phyloP scores from a whole-genome alignment of 2,113 vertebrate species.

The Tor tambroides region DNA sequence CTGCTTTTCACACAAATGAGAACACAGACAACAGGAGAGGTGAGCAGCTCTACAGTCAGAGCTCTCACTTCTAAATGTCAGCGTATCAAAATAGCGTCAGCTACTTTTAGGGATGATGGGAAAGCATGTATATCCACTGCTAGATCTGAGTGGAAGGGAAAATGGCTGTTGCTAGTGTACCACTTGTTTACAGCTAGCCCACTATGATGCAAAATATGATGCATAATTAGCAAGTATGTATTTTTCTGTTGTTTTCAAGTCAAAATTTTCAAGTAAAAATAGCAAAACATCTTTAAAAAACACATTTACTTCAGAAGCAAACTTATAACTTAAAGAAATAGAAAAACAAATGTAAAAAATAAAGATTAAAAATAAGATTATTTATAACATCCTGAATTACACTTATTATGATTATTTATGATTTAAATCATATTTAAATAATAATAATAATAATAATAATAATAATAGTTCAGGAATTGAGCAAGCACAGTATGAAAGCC shows the following conservation, averaged over 20 bases:
- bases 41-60: conserved; percentile 44
- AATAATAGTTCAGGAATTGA: conserved; percentile 15
- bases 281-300: not conserved
- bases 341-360: not conserved
- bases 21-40: conserved; percentile 45
- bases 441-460: no score
- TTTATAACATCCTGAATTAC: no score
- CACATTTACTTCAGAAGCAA: not conserved
- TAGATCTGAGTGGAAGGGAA: conserved; percentile 46
- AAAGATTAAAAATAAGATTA: not conserved
- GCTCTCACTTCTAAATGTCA: conserved; percentile 56
- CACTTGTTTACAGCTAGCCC: conserved; percentile 16
- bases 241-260: no score
- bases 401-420: no score
- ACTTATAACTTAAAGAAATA: no score
- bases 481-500: not conserved
- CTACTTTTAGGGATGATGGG: conserved; percentile 44
- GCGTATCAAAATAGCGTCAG: conserved; percentile 46
- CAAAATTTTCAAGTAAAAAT: no score
- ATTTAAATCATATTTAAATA: no score
- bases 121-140: conserved; percentile 35
- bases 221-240: conserved; percentile 15
- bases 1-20: conserved; percentile 50
- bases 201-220: conserved; percentile 41
- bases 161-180: conserved; percentile 43